Base-by-base conservation (phyloP, 2,797 vertebrate species). In the Cossypha caffra region DNA sequence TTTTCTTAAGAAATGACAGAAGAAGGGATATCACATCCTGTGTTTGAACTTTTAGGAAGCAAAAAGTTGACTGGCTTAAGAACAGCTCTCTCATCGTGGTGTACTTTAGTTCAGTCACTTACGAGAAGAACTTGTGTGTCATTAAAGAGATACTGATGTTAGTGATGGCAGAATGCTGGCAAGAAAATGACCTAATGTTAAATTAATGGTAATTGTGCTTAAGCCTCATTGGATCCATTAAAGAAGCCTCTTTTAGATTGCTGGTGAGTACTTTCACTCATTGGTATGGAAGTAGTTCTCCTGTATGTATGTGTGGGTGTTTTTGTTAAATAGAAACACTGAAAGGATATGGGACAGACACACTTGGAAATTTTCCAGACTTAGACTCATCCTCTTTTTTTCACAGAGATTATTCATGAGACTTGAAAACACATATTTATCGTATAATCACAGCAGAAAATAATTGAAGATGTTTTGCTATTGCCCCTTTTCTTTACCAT, bases 381-480 rank as follows among this genome's bases (percentile, higher is more conserved):
- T 78, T 78, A 64, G 33, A 31, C 16, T 81, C 38, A 10, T 88
- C 71, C 67, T 91, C 47, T 77, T 78, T 48, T 84, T 84, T 94
- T 69, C 25, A 9, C 48, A 45, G 55, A 86, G n/a, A 62, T 88
- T 78, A 59, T 93, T 54, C n/a, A 31, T 38, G 37, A 76, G 42
- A 82, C 74, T 83, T 85, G 63, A 94, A 94, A 93, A 63, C 35
- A 85, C 63, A 71, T 33, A 23, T 78, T 85, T 95, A 43, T 68
- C 1, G 0, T 84, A 52, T 59, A 48, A 78, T 90, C 71, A 69
- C 12, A 62, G 40, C 40, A 67, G 71, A 79, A 92, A 93, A 72
- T 69, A 69, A 71, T 61, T 76, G 31, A 82, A 61, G 74, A 23
- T 26, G 19, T 79, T 54, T 93, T 92, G 40, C 38, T 69, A 16